Evolutionary conservation across 2,113 vertebrate species (phyloP).

Genomic region (Scytalopus superciliaris): DNA sequence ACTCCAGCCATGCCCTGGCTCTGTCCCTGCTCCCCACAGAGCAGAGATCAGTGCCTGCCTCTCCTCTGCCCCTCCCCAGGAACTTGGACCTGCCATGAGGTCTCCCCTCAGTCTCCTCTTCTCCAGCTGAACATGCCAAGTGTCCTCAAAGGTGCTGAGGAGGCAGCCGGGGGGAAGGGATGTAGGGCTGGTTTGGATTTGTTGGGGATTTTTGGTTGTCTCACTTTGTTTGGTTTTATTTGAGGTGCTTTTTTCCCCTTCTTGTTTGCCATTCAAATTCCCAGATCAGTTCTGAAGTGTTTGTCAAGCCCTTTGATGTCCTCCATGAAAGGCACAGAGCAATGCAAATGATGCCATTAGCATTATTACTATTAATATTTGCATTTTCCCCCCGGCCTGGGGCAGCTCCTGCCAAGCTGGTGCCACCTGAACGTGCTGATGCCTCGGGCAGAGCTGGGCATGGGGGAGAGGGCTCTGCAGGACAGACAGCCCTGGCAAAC

Average conservation of each 20-base stretch:
- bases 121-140: not conserved
- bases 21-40: not conserved
- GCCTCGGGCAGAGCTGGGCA: not conserved
- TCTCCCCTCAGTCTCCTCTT: not conserved
- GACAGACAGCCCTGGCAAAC: not conserved
- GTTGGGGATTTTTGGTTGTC: not conserved
- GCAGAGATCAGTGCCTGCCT: not conserved
- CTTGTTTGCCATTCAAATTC: not conserved
- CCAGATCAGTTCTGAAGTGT: not conserved
- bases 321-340: not conserved
- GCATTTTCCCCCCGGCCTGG: not conserved
- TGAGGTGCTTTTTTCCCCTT: not conserved
- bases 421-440: not conserved
- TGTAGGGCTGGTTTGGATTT: not conserved
- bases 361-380: not conserved
- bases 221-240: not conserved
- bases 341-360: not conserved
- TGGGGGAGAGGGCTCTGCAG: fast-evolving
- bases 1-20: not conserved
- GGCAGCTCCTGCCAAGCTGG: not conserved
- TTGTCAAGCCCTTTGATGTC: not conserved
- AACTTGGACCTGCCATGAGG: not conserved
- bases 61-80: not conserved
- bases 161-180: not conserved
- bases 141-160: not conserved